phyloP scores from a whole-genome alignment of 2,888 invertebrate genomes.

The Orchesella flavescens region DNA sequence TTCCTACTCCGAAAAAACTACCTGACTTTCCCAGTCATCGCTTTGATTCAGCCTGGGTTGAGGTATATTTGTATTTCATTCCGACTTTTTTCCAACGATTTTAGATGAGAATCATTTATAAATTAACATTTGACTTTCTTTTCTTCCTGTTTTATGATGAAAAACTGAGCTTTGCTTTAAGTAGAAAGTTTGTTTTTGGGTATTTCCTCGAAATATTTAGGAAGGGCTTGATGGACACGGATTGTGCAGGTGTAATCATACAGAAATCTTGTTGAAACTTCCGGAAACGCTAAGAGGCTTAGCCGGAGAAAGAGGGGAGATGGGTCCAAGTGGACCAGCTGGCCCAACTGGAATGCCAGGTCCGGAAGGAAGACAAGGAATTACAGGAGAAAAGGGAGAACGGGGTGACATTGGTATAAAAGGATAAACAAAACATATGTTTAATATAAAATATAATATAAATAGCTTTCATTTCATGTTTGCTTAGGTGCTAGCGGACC shows the following conservation, averaged over 20 bases:
- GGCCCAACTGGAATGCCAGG: conserved; percentile 50
- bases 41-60: no score
- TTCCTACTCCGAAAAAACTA: conserved; percentile 40
- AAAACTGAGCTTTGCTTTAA: no score
- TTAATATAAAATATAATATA: no score
- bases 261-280: conserved; percentile 78
- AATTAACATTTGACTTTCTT: conserved; percentile 69
- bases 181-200: no score
- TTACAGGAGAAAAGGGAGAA: conserved; percentile 69
- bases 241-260: conserved; percentile 81
- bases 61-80: no score
- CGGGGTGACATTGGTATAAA: no score
- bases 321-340: conserved; percentile 56
- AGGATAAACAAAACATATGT: conserved; percentile 72
- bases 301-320: conserved; percentile 62
- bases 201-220: conserved; percentile 3
- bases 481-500: conserved; percentile 73
- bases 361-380: conserved; percentile 43
- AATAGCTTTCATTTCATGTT: no score
- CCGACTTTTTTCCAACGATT: no score
- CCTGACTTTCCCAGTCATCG: not conserved
- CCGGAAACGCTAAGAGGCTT: conserved; percentile 76
- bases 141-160: no score
- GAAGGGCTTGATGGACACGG: conserved; percentile 39
- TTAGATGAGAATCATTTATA: conserved; percentile 70